Base-by-base conservation (phyloP, 2,888 invertebrate species). In the Tethea ocularis region DNA sequence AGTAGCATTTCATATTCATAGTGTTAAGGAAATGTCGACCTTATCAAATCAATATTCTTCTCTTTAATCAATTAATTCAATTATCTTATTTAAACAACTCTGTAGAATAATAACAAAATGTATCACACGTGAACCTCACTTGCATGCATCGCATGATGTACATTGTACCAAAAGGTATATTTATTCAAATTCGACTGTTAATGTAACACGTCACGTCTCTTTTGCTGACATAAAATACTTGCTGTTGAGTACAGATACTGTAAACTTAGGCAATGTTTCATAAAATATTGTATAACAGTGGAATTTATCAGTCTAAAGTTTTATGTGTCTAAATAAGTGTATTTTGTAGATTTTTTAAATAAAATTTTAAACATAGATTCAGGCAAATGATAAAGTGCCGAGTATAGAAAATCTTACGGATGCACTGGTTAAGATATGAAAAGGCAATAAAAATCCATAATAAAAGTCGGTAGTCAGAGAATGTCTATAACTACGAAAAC, bases 151-250 rank as follows among this genome's bases (percentile, higher is more conserved):
- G 59, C 41, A 54, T 41, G n/a, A 23, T 54, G 26, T 36, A 46
- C 56, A 62, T 17, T 20, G 33, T 26, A 24, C 33, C 11, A 11
- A 20, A 36, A 71, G 59, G 64, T 70, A 70, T 73, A 74, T 75
- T 69, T 78, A 75, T 76, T 77, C 70, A 77, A 78, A 78, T 82
- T 72, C 65, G 66, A 67, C 66, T 69, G 74, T 74, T 77, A 77
- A 74, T 75, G 71, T 72, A 68, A 74, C 72, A 65, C 66, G 72
- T 77, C 75, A 74, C 71, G 73, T 73, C 61, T 61, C 66, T 58
- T 57, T 58, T 20, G 29, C 58, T 53, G 38, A 57, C 22, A 46
- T 52, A n/a, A 46, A 56, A 41, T n/a, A 41, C 24, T 46, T 24
- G 20, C 17, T 17, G 13, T 33, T 33, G 33, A 33, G 11, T 33